These are phyloP conservation scores for Phortica magna DNA, from an alignment of 2,888 invertebrate genomes.

Conservation along the genomic window DNA sequence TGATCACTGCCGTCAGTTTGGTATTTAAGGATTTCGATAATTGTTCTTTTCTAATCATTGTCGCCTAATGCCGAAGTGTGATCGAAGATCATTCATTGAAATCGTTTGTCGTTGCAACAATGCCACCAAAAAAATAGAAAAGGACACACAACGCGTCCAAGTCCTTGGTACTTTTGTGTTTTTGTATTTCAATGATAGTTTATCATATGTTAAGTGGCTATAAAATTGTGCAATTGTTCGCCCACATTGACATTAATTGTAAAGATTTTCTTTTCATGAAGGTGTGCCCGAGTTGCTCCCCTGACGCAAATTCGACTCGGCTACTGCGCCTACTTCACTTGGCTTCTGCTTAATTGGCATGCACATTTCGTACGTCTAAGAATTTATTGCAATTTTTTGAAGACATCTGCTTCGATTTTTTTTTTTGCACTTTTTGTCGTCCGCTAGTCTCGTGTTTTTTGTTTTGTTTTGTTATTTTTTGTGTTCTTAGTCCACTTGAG, in stretches of 20 bases:
- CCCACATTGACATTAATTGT: slow-evolving; percentile 66
- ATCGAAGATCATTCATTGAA: slow-evolving; percentile 19
- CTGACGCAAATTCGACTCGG: slow-evolving; percentile 21
- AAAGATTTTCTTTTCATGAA: slow-evolving; percentile 51
- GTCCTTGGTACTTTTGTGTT: slow-evolving; percentile 23
- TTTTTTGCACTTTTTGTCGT: slow-evolving; percentile 50
- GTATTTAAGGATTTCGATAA: slow-evolving; percentile 65
- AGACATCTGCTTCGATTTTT: slow-evolving; percentile 23
- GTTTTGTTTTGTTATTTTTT: slow-evolving; percentile 27
- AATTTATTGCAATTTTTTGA: slow-evolving; percentile 45
- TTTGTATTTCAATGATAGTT: slow-evolving; percentile 56
- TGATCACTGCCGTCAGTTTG: slow-evolving; percentile 53
- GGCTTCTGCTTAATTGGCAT: slow-evolving; percentile 68
- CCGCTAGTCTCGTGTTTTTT: slow-evolving; percentile 61
- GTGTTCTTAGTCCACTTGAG: slow-evolving; percentile 55
- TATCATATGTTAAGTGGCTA: slow-evolving; percentile 75
- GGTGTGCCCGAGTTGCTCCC: slow-evolving; percentile 32
- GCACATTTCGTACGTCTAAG: slow-evolving; percentile 36
- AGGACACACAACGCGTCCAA: slow-evolving; percentile 22
- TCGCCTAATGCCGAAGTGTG: slow-evolving; percentile 57
- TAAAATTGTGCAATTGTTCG: slow-evolving; percentile 59
- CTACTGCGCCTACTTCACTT: slow-evolving; percentile 52
- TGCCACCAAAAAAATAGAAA: not conserved
- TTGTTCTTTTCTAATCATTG: slow-evolving; percentile 67
- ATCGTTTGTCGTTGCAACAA: slow-evolving; percentile 7